Evolutionary conservation across 2,797 vertebrate species (phyloP), one percentile per base, ranked within the genome.

Genomic region (Ctenopoma multispine): DNA sequence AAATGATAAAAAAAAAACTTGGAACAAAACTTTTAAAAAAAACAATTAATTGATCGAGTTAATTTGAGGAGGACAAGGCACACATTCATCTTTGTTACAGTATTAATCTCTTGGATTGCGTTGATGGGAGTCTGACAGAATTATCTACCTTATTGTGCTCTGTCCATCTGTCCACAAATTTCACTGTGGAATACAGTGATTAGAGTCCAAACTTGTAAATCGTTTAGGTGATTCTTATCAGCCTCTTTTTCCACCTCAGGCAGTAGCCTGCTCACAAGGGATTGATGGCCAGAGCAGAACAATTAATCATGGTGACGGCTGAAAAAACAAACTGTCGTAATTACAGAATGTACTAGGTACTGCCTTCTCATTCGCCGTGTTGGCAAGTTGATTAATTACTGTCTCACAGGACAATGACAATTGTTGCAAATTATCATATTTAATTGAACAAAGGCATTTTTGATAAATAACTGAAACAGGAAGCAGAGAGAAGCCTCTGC

Each of bases 251-350:
- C 69, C 58, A 64, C 90, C 90, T 81, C 87, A 20, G 89, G 90
- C 90, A 61, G 18, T 14, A 44, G 66, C 63, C 23, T 4, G 13
- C 73, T 80, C 91, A 87, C 85, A 56, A 31, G 92, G 91, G 92
- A 90, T 47, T 57, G 67, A 56, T 34, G 79, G 61, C 72, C 81
- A 27, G 81, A 88, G 83, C 75, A 61, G 75, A 90, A 90, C 90
- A 90, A 95, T 95, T 92, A 94, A 95, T 95, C 94, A 95, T 84
- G 61, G 47, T 90, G 90, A 92, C 89, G 87, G 90, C 87, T 73
- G 80, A 75, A 77, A 84, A 90, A 92, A 91, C 87, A 89, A 89
- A 90, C 87, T 81, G 84, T 69, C 69, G 80, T 91, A 93, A 94
- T 95, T 89, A 94, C 85, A 83, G 93, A 90, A 89, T 80, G 64